A percentile compares a stretch with the other conserved stretches of the same genome.
These are phyloP conservation scores for Holacanthella duospinosa DNA, from an alignment of 2,888 invertebrate species.

Conservation along the genomic window DNA sequence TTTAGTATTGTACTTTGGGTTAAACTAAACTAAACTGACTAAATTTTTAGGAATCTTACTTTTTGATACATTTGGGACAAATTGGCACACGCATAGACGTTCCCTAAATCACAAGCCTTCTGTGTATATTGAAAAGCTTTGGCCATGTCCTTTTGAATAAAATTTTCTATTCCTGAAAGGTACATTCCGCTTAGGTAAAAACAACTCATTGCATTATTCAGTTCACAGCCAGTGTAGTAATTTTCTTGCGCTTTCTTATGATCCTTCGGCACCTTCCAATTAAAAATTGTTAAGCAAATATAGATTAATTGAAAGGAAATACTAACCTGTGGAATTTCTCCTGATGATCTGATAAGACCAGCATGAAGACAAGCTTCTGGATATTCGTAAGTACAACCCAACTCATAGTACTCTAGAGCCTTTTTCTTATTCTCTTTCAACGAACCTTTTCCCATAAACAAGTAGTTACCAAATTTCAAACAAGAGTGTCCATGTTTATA, in stretches of 20 bases:
- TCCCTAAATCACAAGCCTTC: constrained; percentile 71
- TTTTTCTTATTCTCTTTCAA: constrained; percentile 50
- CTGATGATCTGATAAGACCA: constrained; percentile 53
- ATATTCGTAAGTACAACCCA: constrained; percentile 64
- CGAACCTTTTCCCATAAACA: constrained; percentile 45
- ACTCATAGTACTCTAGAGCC: constrained; percentile 62
- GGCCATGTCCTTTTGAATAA: constrained; percentile 52
- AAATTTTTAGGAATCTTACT: constrained; percentile 27
- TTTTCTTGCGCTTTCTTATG: constrained; percentile 44
- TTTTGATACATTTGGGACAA: constrained; percentile 73
- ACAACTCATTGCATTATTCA: constrained; percentile 59
- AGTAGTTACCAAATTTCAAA: constrained; percentile 64
- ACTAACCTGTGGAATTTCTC: not conserved
- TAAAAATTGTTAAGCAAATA: not conserved
- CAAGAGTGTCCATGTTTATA: constrained; percentile 76
- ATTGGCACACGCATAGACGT: constrained; percentile 81
- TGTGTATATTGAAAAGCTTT: constrained; percentile 67
- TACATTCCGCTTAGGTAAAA: constrained; percentile 71
- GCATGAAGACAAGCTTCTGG: constrained; percentile 63
- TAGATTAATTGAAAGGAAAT: not conserved
- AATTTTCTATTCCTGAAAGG: constrained; percentile 58
- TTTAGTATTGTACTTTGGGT: not conserved
- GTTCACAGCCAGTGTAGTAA: constrained; percentile 48
- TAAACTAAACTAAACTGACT: too few species aligned
- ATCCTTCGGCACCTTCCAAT: constrained; percentile 27